Evolutionary conservation across 2,797 vertebrate species (phyloP).

Genomic region (Sebastes baramenuke): DNA sequence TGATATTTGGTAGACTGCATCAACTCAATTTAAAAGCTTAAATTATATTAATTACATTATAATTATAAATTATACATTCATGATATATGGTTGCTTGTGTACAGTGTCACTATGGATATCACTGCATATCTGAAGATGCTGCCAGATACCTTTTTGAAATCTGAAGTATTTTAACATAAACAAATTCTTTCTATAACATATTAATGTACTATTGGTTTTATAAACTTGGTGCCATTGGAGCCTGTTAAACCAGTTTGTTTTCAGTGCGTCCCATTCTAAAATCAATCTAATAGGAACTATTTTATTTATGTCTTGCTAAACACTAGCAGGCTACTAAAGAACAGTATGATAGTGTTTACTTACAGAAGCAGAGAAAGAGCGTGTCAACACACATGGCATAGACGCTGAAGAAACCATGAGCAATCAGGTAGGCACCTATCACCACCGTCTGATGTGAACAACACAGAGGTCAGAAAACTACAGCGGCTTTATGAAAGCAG

Average conservation of each 20-base stretch:
- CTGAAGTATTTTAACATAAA: background rate
- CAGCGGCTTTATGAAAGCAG: background rate
- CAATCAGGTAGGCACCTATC: conserved; percentile 89
- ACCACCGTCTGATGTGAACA: conserved; percentile 83
- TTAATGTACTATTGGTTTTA: background rate
- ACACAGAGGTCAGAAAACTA: background rate
- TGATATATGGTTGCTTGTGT: too few relatives aligned
- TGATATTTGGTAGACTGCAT: background rate
- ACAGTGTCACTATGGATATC: too few relatives aligned
- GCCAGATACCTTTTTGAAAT: too few relatives aligned
- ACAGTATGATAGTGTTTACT: conserved; percentile 71
- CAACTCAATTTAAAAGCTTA: background rate
- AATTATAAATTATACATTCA: too few relatives aligned
- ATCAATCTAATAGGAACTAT: background rate
- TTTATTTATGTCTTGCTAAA: background rate
- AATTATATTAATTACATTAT: too few relatives aligned
- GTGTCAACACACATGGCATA: conserved; percentile 95
- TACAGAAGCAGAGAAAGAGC: conserved; percentile 94
- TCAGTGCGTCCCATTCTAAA: background rate
- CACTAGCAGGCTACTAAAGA: background rate
- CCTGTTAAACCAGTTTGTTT: background rate
- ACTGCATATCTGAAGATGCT: too few relatives aligned
- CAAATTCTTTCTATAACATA: background rate
- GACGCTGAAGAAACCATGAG: conserved; percentile 93
- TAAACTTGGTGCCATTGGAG: background rate